Evolutionary conservation across 1,140 invertebrate species (phyloP).

Genomic region (Sweltsa coloradensis): DNA sequence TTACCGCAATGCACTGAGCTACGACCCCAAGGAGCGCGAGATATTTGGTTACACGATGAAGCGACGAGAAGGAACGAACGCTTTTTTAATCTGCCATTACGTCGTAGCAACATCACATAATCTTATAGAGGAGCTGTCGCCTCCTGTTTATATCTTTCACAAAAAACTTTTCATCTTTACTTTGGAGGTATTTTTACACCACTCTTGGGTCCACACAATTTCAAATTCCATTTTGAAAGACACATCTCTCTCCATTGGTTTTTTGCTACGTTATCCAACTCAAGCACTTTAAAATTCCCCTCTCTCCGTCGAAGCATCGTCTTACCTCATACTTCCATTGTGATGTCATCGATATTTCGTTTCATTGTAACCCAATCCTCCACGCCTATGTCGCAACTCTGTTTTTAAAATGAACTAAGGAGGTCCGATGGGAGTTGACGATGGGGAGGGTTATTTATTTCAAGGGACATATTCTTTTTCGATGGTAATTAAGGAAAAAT

Average conservation of each 20-base stretch:
- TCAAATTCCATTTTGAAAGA: constrained; percentile 15
- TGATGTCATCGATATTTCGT: not conserved
- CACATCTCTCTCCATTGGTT: constrained; percentile 8
- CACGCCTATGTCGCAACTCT: not conserved
- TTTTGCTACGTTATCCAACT: constrained; percentile 2
- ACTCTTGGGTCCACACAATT: constrained; percentile 13
- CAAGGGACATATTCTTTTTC: no score
- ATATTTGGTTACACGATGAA: constrained; percentile 3
- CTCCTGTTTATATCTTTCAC: constrained; percentile 4
- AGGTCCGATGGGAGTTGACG: no score
- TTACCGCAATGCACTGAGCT: not conserved
- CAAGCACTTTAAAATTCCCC: constrained; percentile 9
- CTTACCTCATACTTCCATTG: constrained; percentile 1
- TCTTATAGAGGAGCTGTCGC: not conserved
- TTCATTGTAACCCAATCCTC: not conserved
- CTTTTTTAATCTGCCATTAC: constrained; percentile 8
- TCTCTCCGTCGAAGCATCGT: constrained; percentile 2
- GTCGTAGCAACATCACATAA: constrained; percentile 1
- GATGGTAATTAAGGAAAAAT: no score
- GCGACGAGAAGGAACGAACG: constrained; percentile 2
- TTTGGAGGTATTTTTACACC: constrained; percentile 14
- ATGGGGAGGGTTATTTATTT: no score
- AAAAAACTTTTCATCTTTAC: constrained; percentile 6
- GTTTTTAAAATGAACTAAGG: not conserved
- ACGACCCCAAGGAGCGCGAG: not conserved